Base-by-base conservation (phyloP, 2,113 vertebrate species). In the Hippoglossus stenolepis region DNA sequence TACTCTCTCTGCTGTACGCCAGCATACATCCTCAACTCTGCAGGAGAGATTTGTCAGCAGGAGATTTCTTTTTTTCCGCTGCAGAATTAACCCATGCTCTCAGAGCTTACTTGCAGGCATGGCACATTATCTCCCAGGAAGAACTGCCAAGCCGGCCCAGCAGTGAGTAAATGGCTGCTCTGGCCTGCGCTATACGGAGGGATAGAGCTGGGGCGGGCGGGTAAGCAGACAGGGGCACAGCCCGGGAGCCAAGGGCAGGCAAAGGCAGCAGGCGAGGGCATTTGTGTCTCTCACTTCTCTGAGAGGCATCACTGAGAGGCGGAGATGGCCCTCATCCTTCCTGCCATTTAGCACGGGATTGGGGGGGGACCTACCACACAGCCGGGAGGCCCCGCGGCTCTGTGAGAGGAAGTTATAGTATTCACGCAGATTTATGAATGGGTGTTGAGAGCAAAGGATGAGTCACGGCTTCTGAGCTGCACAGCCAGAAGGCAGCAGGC, bases 341-440 rank as follows among this genome's bases (percentile, higher is more conserved):
- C 89, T 90, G 88, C 83, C 76, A 76, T 90, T 82, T 79, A 74
- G 71, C 83, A 66, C 70, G 18, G 70, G 73, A 68, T 67, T 74
- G 66, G 80, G 80, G 21, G 81, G 82, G 82, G 84, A 75, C 67
- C 85, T 87, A 87, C 81, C 79, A 69, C 84, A 43, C 11, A 43
- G 40, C 47, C n/a, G 35, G 60, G 79, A 66, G 73, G 75, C 68
- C 43, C 79, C 54, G n/a, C 51, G 23, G 82, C 69, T 68, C 78
- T 66, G 65, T 7, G 49, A 88, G 75, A 87, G 86, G 85, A 93
- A 92, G 89, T 87, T 75, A 75, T 91, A 92, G 86, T 93, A 92
- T 93, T 92, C 86, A 85, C 66, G 47, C 83, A 87, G 71, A 91
- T 93, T 93, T 92, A 93, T 93, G 92, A 94, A 93, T 93, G 93